Evolutionary conservation across 1,140 invertebrate species (phyloP), one percentile per base, ranked within the genome.

Genomic region (Heliconius congener): DNA sequence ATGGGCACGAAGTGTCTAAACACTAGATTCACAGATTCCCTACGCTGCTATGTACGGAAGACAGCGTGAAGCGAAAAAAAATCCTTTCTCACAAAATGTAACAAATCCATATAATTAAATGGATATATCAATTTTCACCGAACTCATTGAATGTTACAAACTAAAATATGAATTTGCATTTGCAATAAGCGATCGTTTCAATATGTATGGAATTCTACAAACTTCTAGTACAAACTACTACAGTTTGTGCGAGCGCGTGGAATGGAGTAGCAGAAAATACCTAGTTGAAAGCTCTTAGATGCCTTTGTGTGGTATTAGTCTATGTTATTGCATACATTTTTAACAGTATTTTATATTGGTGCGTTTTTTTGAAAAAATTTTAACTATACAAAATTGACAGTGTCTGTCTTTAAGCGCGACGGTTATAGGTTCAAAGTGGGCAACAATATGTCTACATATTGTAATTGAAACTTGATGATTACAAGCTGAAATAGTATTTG

Each of bases 201-300:
- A 66, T 66, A 66, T 66, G 60, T 8, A 66, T 66, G 11, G 23
- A 27, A 66, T 66, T 30, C 60, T 4, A 16, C 23, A 66, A 66
- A 66, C 60, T 66, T 66, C 60, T 30, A 66, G 23, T 66, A 66
- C 60, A 30, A 66, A 66, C 60, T 66, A 66, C 11, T 66, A 30
- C 60, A 30, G 60, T 30, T 66, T 27, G 23, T 66, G 27, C 60
- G 60, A 66, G 16, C n/a, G 60, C 27, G 27, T 66, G 60, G 60
- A 27, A 66, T 66, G 60, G 57, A 60, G 57, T 60, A n/a, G 57
- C 57, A 60, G 57, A 60, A 66, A 66, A 66, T 66, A 66, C 60
- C 60, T 30, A 66, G 60, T 66, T 30, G 27, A 30, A 30, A 66
- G 23, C 60, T 30, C 60, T 66, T 66, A 66, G 60, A 66, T 66